A percentile compares a stretch with the other conserved stretches of the same genome.
Evolutionary conservation across 2,888 invertebrate species (phyloP).

Genomic region (Leucoma salicis): DNA sequence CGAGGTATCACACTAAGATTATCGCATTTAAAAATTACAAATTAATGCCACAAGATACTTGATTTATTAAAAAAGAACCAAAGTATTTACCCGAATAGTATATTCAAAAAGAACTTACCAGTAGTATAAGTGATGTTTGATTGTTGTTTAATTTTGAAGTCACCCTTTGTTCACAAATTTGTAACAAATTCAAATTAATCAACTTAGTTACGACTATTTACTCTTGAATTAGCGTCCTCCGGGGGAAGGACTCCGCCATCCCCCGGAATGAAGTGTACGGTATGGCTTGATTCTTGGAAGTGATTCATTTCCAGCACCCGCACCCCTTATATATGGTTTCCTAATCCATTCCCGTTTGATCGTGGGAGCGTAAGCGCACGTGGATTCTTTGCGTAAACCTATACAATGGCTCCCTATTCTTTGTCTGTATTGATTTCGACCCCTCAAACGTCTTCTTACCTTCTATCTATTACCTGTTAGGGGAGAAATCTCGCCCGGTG

Average conservation of each 20-base stretch:
- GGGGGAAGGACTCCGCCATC: slow-evolving; percentile 52
- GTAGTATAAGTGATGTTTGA: slow-evolving; percentile 22
- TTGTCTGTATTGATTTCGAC: slow-evolving; percentile 69
- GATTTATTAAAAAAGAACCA: no score
- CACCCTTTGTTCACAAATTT: slow-evolving; percentile 39
- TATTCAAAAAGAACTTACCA: slow-evolving; percentile 19
- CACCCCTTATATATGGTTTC: slow-evolving; percentile 65
- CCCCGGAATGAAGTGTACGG: slow-evolving; percentile 61
- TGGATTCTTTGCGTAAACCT: slow-evolving; percentile 73
- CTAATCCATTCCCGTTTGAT: slow-evolving; percentile 55
- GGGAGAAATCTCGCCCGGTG: slow-evolving; percentile 76
- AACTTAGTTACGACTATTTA: slow-evolving; percentile 51
- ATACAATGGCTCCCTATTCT: slow-evolving; percentile 70
- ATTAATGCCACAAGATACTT: no score
- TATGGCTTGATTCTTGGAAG: slow-evolving; percentile 57
- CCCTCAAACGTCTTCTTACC: slow-evolving; percentile 70
- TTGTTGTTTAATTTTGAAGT: slow-evolving; percentile 16
- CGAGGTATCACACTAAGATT: no score
- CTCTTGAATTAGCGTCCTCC: slow-evolving; percentile 37
- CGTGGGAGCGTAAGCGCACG: slow-evolving; percentile 76
- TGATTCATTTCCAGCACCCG: slow-evolving; percentile 45
- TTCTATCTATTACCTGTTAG: slow-evolving; percentile 76
- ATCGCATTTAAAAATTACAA: no score
- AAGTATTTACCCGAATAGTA: no score
- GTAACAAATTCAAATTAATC: slow-evolving; percentile 46